phyloP scores from a whole-genome alignment of 2,888 invertebrate genomes.

The Hirudinaria manillensis region DNA sequence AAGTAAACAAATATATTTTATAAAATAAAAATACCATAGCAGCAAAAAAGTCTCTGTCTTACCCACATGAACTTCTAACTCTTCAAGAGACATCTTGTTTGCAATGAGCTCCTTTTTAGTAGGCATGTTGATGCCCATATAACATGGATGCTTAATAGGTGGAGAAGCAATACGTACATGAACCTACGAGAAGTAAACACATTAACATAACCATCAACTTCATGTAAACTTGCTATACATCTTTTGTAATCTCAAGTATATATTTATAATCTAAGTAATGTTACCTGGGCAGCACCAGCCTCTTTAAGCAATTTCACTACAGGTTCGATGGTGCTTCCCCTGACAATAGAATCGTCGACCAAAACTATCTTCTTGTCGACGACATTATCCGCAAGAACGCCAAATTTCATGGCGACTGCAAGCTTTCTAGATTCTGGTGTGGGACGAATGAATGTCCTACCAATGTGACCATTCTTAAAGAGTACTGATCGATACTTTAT shows the following conservation, averaged over 20 bases:
- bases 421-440: constrained; percentile 80
- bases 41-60: constrained; percentile 30
- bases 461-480: constrained; percentile 89
- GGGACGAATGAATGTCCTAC: constrained; percentile 95
- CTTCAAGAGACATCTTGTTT: constrained; percentile 71
- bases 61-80: constrained; percentile 82
- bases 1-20: no score
- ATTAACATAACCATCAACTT: not conserved
- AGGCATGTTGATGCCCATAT: constrained; percentile 99
- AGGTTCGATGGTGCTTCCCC: constrained; percentile 93
- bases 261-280: not conserved
- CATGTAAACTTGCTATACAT: no score
- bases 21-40: no score
- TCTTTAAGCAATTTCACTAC: constrained; percentile 85
- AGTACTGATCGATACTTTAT: constrained; percentile 72
- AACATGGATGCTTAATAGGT: constrained; percentile 72
- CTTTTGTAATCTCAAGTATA: no score
- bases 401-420: constrained; percentile 96
- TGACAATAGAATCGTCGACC: constrained; percentile 93
- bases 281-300: constrained; percentile 85
- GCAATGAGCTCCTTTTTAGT: constrained; percentile 91
- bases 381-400: constrained; percentile 83
- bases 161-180: constrained; percentile 95
- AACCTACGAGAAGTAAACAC: constrained; percentile 57
- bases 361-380: constrained; percentile 80